Evolutionary conservation across 2,797 vertebrate species (phyloP), one percentile per base, ranked within the genome.

Genomic region (Paratrypauchen microcephalus): DNA sequence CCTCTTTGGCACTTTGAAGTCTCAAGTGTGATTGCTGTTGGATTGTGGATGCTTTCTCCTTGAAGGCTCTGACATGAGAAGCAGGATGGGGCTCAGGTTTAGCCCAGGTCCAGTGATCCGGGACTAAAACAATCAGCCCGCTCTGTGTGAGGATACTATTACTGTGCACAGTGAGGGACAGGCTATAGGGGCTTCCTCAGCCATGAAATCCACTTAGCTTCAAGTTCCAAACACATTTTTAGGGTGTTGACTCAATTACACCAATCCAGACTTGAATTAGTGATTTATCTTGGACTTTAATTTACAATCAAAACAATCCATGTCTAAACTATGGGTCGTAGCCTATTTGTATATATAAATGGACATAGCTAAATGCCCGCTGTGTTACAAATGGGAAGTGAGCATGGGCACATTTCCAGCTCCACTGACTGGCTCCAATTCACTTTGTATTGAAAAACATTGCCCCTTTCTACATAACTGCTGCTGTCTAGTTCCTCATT

Each of bases 1-100:
- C 84, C 86, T 87, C 83, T 56, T 72, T 85, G 80, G 72, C 75
- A 88, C 94, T 95, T 94, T 95, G 94, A 95, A 93, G 93, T 95
- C 87, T 94, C 84, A 93, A 94, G 93, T 94, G 92, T 94, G 94
- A 95, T 94, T 94, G 93, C 91, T 85, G 85, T 91, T 90, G 93
- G 91, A 93, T 90, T 84, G 88, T 82, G 85, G 89, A 86, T 63
- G 90, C 89, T 90, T 89, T 91, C 84, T 84, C 89, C 90, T 93
- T 92, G 92, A 92, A 94, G 92, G 82, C 85, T 91, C 91, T 91
- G 93, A 93, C 93, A 93, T 94, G 91, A 94, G 93, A 93, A 93
- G 93, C 91, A 88, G 88, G 82, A 88, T 75, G 82, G 80, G 87
- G 87, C 63, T 92, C 89, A 90, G 88, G 87, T 94, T 92, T 92